Conservation (phyloP, 1,140 invertebrate species). For the Drosophila insularis region DNA sequence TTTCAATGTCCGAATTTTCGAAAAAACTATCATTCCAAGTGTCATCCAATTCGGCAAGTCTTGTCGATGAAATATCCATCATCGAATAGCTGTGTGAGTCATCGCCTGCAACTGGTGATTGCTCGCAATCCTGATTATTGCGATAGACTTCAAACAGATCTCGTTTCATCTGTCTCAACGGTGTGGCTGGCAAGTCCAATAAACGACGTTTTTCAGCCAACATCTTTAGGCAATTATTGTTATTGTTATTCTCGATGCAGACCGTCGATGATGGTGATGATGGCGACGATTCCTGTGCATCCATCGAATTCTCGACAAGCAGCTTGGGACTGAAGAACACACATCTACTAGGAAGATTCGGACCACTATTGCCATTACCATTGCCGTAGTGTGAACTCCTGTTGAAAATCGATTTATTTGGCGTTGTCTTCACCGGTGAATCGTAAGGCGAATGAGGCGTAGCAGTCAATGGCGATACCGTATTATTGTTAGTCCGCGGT, state of each 20-base stretch:
- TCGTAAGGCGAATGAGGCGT: conserved; percentile 41
- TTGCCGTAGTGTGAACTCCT: conserved; percentile 14
- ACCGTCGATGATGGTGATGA: neutral
- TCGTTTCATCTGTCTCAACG: conserved; percentile 28
- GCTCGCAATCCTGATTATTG: neutral
- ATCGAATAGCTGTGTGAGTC: neutral
- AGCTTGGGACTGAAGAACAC: conserved; percentile 31
- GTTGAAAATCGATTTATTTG: conserved; percentile 32
- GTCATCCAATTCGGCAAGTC: neutral
- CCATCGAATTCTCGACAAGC: conserved; percentile 17
- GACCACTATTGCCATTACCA: neutral
- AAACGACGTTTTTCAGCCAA: neutral
- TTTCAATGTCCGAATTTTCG: conserved; percentile 88
- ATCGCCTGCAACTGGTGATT: neutral
- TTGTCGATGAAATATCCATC: conserved; percentile 5
- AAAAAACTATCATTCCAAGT: conserved; percentile 57
- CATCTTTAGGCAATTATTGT: conserved; percentile 29
- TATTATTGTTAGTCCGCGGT: conserved; percentile 83
- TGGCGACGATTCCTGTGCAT: conserved; percentile 26
- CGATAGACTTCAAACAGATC: conserved; percentile 39
- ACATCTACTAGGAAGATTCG: conserved; percentile 8
- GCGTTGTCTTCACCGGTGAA: conserved; percentile 58
- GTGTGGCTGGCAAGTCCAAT: conserved; percentile 35
- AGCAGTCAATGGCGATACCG: conserved; percentile 41
- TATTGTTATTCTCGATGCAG: conserved; percentile 46